phyloP scores from a whole-genome alignment of 1,140 invertebrate species.

The Pseudobourletiella spinata region DNA sequence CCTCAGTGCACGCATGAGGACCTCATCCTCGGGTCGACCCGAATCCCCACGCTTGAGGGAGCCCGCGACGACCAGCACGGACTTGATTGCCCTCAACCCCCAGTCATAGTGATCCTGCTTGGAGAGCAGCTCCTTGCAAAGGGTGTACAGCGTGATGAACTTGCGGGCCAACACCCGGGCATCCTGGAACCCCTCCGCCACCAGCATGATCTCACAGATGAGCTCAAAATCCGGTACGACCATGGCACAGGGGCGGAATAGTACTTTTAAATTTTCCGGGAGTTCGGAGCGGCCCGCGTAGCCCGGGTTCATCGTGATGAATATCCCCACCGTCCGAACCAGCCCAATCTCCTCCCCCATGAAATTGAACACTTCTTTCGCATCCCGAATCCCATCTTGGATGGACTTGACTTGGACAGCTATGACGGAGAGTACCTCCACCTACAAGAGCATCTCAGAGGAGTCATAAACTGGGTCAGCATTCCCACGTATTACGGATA shows the following conservation, averaged over 20 bases:
- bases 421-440: constrained; percentile 92
- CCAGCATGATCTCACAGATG: constrained; percentile 97
- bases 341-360: constrained; percentile 83
- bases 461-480: too few relatives aligned
- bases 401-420: constrained; percentile 92
- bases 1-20: constrained; percentile 80
- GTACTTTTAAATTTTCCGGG: constrained; percentile 40
- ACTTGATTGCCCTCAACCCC: constrained; percentile 67
- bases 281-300: constrained; percentile 38
- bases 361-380: constrained; percentile 80
- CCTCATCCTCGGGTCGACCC: constrained; percentile 87
- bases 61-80: constrained; percentile 88
- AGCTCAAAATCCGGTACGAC: constrained; percentile 42
- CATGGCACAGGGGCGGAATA: constrained; percentile 82
- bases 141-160: constrained; percentile 89
- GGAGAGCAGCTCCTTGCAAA: constrained; percentile 88
- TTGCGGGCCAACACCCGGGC: constrained; percentile 84
- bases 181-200: constrained; percentile 94
- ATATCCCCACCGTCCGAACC: constrained; percentile 75
- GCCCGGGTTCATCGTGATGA: constrained; percentile 87
- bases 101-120: constrained; percentile 64
- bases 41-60: constrained; percentile 76
- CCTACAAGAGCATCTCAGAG: too few relatives aligned
- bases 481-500: not conserved
- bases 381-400: constrained; percentile 85